These are phyloP conservation scores for Rhingia campestris DNA, from an alignment of 2,888 invertebrate genomes.

Conservation along the genomic window DNA sequence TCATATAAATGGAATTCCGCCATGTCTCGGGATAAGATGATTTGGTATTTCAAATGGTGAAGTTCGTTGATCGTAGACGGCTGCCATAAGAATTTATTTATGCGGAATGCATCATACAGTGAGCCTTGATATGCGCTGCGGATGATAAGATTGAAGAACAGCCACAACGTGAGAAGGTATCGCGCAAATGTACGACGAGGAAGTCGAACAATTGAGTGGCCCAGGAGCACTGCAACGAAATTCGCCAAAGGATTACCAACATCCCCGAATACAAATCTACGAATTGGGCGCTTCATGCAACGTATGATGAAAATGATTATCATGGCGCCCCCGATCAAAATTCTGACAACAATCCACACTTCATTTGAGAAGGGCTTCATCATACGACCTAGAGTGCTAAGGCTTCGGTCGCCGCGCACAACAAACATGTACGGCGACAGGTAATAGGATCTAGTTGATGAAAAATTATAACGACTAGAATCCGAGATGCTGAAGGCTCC, in stretches of 20 bases:
- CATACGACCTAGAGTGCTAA: background rate
- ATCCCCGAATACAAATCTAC: background rate
- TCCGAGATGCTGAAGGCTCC: background rate
- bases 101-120: conserved; percentile 74
- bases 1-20: conserved; percentile 40
- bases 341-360: background rate
- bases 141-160: background rate
- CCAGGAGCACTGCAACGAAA: background rate
- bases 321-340: background rate
- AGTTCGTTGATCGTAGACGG: conserved; percentile 76
- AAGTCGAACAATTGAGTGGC: background rate
- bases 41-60: conserved; percentile 75
- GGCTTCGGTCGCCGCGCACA: background rate
- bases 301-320: background rate
- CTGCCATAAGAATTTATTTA: conserved; percentile 66
- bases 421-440: background rate
- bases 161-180: conserved; percentile 64
- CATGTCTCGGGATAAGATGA: conserved; percentile 67
- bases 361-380: background rate
- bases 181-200: conserved; percentile 76
- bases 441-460: background rate
- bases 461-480: background rate
- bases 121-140: conserved; percentile 1
- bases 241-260: background rate
- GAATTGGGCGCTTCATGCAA: background rate